phyloP scores from a whole-genome alignment of 2,888 invertebrate species.

The Luperina testacea region DNA sequence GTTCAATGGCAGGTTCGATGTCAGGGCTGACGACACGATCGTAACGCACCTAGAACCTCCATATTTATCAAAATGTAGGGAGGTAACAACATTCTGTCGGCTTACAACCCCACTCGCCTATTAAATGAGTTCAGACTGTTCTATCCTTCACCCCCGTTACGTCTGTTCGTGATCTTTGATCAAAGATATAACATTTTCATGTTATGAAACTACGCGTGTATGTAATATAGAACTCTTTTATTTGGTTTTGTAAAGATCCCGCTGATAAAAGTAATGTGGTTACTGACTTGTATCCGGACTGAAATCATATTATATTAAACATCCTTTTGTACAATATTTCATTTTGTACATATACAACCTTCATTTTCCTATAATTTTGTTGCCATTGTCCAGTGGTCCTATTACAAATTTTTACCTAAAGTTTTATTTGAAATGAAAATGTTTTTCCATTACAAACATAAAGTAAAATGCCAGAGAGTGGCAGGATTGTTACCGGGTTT shows the following conservation, averaged over 20 bases:
- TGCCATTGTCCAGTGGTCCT: slow-evolving; percentile 3
- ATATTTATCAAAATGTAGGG: slow-evolving; percentile 51
- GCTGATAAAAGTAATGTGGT: slow-evolving; percentile 21
- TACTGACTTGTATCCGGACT: slow-evolving; percentile 3
- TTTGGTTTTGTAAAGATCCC: slow-evolving; percentile 33
- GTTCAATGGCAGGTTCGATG: slow-evolving; percentile 54
- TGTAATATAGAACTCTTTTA: slow-evolving; percentile 9
- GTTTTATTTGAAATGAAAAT: slow-evolving; percentile 18
- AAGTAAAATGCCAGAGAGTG: slow-evolving; percentile 32
- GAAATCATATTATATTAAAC: slow-evolving; percentile 13
- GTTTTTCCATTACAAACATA: slow-evolving; percentile 3
- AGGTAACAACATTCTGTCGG: slow-evolving; percentile 29
- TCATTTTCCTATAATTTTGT: slow-evolving; percentile 6
- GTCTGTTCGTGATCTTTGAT: slow-evolving; percentile 43
- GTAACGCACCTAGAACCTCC: slow-evolving; percentile 43
- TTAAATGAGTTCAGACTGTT: slow-evolving; percentile 42
- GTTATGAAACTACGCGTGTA: slow-evolving; percentile 21
- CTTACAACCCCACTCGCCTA: slow-evolving; percentile 28
- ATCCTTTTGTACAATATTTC: slow-evolving; percentile 3
- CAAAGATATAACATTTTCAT: slow-evolving; percentile 36
- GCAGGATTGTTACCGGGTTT: slow-evolving; percentile 26
- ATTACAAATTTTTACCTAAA: slow-evolving; percentile 21
- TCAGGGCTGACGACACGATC: slow-evolving; percentile 37
- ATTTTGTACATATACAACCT: neutral
- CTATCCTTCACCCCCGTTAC: slow-evolving; percentile 16